These are phyloP conservation scores for Neogobius melanostomus DNA, from an alignment of 2,113 vertebrate genomes.

Conservation along the genomic window DNA sequence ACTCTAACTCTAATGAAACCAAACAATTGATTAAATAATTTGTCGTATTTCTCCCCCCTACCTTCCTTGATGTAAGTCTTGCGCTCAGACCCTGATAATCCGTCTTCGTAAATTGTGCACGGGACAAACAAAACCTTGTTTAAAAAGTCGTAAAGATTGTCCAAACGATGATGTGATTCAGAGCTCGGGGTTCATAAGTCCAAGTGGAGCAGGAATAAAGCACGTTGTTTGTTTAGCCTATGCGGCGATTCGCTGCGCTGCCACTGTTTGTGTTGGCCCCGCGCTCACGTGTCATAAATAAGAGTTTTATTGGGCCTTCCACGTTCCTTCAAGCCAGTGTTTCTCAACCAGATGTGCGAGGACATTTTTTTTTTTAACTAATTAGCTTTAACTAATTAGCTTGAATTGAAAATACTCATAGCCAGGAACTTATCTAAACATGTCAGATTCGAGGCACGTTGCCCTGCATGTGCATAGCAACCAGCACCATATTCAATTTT, in stretches of 20 bases:
- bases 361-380: neutral
- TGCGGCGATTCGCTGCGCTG: conserved; percentile 26
- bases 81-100: conserved; percentile 55
- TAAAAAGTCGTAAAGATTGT: conserved; percentile 55
- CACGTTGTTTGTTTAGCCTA: conserved; percentile 29
- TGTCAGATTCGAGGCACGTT: no score
- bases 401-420: no score
- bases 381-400: neutral
- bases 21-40: conserved; percentile 62
- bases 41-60: conserved; percentile 49
- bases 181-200: conserved; percentile 11
- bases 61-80: conserved; percentile 77
- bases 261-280: neutral
- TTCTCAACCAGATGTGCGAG: neutral
- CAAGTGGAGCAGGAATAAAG: neutral
- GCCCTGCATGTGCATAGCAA: no score
- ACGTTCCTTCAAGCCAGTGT: neutral
- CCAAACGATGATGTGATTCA: conserved; percentile 14
- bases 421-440: no score
- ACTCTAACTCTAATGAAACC: conserved; percentile 76
- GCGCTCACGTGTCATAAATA: neutral
- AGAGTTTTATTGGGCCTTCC: neutral
- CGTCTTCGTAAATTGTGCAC: conserved; percentile 70
- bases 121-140: conserved; percentile 68
- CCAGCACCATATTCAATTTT: no score